Conservation (phyloP, 1,140 invertebrate genomes). For the Sycophila sp. region DNA sequence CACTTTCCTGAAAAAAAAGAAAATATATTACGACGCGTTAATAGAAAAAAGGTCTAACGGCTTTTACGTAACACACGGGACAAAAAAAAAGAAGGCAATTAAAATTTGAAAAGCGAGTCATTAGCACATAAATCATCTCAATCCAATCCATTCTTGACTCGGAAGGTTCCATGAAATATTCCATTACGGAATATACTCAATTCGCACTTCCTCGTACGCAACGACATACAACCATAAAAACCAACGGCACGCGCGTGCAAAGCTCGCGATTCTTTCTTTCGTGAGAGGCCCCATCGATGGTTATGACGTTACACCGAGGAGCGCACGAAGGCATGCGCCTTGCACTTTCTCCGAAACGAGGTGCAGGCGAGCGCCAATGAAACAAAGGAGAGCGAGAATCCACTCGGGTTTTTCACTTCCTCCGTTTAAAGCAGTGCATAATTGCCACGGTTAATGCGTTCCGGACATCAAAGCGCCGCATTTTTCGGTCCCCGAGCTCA, state of each 20-base stretch:
- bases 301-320: no score
- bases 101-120: not conserved
- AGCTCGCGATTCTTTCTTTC: no score
- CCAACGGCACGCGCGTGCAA: no score
- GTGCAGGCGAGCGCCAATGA: not conserved
- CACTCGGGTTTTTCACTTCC: slow-evolving; percentile 14
- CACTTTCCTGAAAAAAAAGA: not conserved
- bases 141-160: no score
- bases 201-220: no score
- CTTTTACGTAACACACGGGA: no score
- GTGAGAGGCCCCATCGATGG: no score
- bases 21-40: not conserved
- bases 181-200: no score
- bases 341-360: slow-evolving; percentile 16
- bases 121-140: no score
- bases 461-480: not conserved
- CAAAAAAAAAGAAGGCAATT: not conserved
- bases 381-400: slow-evolving; percentile 1
- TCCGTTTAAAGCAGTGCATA: not conserved
- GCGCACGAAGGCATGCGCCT: no score
- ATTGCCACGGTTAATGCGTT: not conserved
- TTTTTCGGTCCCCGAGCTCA: not conserved
- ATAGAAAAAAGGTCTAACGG: not conserved
- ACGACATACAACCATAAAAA: no score
- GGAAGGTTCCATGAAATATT: no score